Base-by-base conservation (phyloP, 2,888 invertebrate species). In the Agriotes lineatus region DNA sequence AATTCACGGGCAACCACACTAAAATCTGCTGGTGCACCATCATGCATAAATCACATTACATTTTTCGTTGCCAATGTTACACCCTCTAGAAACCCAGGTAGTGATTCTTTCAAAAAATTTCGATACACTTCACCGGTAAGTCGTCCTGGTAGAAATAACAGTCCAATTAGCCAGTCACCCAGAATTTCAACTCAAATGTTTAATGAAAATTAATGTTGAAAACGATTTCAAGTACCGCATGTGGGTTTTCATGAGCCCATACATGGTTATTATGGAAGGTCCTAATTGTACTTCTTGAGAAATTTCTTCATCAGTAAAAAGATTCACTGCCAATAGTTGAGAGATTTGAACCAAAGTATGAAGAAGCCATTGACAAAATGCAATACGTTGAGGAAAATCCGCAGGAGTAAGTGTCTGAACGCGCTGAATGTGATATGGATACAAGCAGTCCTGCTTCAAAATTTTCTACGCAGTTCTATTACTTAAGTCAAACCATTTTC, bases 1-100 rank as follows among this genome's bases (percentile, higher is more conserved):
- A 64, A 58, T 61, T 63, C 52, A 61, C 75, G 73, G 16, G 72
- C 74, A 58, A 69, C 50, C 52, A 63, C 45, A 64, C 74, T 70
- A 48, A 72, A 77, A 65, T 77, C 75, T 10, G 76, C 76, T 71
- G 39, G 39, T 12, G 12, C 12, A 2, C 39, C 14, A 83, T 84
- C 56, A 22, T 71, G 70, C 71, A 72, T 67, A 62, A 71, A 75
- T 72, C 72, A 75, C 71, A 77, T 73, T 79, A 80, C 74, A 62
- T 59, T 66, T n/a, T 72, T 64, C 22, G 68, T 69, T 70, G 64
- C 64, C 37, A 73, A 63, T 68, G 71, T 54, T 57, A 76, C 63
- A 56, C 72, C 14, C 39, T 39, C 10, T 12, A 39, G 14, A 58
- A 63, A 64, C n/a, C n/a, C n/a, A n/a, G n/a, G n/a, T n/a, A n/a